phyloP scores from a whole-genome alignment of 2,113 vertebrate species.

The Clarias magur region DNA sequence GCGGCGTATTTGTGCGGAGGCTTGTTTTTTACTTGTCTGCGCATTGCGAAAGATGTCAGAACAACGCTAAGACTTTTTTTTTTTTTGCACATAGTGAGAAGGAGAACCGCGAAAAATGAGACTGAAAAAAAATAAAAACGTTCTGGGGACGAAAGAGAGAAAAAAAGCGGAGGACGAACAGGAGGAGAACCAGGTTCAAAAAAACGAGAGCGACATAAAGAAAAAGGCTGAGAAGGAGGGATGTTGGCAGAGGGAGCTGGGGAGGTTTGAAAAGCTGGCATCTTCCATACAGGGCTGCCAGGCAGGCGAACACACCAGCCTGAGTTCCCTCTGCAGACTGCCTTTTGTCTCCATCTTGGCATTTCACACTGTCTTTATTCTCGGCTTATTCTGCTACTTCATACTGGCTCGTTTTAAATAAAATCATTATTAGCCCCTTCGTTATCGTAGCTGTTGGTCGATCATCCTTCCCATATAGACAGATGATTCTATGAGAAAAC shows the following conservation, averaged over 20 bases:
- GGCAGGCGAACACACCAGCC: slow-evolving; percentile 71
- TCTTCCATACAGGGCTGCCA: slow-evolving; percentile 71
- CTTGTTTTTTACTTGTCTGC: slow-evolving; percentile 35
- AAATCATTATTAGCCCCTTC: slow-evolving; percentile 21
- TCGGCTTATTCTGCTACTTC: slow-evolving; percentile 64
- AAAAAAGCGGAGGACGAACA: slow-evolving; percentile 20
- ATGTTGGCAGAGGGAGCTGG: slow-evolving; percentile 67
- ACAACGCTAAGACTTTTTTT: slow-evolving; percentile 34
- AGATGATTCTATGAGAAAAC: background rate
- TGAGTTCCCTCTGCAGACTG: slow-evolving; percentile 70
- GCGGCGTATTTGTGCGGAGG: slow-evolving; percentile 13
- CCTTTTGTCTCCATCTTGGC: slow-evolving; percentile 70
- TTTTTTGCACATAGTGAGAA: slow-evolving; percentile 39
- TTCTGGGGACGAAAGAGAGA: slow-evolving; percentile 30
- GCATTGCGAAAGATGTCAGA: slow-evolving; percentile 47
- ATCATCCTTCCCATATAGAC: background rate
- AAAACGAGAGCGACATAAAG: slow-evolving; percentile 36
- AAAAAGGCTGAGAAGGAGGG: slow-evolving; percentile 48
- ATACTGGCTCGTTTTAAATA: slow-evolving; percentile 20
- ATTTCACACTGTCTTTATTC: slow-evolving; percentile 73
- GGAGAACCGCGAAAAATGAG: slow-evolving; percentile 55
- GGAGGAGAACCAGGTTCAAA: slow-evolving; percentile 40
- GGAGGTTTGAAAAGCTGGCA: slow-evolving; percentile 80
- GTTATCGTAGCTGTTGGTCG: background rate
- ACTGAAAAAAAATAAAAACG: slow-evolving; percentile 32